These are phyloP conservation scores for Fabriciana adippe DNA, from an alignment of 2,888 invertebrate species.

Conservation along the genomic window DNA sequence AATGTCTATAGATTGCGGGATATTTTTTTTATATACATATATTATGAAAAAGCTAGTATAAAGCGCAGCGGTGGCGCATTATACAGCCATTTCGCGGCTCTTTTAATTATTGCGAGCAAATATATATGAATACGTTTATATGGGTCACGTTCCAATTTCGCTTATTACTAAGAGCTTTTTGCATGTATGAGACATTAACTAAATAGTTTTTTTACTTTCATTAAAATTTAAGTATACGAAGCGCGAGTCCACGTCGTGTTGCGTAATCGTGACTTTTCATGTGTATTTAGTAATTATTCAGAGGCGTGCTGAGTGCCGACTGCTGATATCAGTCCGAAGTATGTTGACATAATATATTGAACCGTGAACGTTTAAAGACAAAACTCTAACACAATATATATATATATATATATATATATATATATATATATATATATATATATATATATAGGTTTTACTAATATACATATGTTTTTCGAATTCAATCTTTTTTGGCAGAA, in stretches of 20 bases:
- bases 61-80: conserved; percentile 22
- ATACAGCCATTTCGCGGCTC: conserved; percentile 30
- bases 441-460: too few species aligned
- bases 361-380: too few species aligned
- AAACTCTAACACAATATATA: too few species aligned
- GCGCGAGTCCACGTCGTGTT: background rate
- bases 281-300: background rate
- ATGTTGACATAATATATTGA: background rate
- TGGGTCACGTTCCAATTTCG: conserved; percentile 36
- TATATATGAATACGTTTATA: conserved; percentile 32
- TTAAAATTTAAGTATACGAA: conserved; percentile 16
- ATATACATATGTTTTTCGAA: too few species aligned
- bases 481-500: too few species aligned
- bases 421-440: too few species aligned
- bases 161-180: conserved; percentile 25
- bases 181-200: conserved; percentile 15
- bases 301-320: background rate
- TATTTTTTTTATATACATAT: conserved; percentile 21
- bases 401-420: too few species aligned
- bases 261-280: background rate
- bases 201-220: conserved; percentile 27
- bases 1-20: conserved; percentile 16
- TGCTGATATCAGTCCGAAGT: background rate
- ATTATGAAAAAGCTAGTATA: conserved; percentile 12
- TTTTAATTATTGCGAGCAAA: conserved; percentile 31